phyloP scores from a whole-genome alignment of 2,113 vertebrate species.

The Neofelis nebulosa region DNA sequence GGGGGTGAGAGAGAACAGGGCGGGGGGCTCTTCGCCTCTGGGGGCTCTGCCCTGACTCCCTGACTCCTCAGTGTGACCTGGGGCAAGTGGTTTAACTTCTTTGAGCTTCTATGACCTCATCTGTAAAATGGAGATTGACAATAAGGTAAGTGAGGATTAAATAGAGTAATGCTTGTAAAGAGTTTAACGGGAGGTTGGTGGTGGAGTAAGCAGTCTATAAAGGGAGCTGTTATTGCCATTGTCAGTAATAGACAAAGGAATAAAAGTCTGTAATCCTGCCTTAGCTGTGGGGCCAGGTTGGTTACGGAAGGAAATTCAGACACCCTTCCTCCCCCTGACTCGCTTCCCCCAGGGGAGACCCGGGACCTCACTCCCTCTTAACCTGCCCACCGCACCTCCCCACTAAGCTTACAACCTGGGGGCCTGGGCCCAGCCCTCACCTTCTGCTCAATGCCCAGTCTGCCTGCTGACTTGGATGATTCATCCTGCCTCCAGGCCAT shows the following conservation, averaged over 20 bases:
- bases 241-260: background rate
- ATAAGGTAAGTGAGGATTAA: background rate
- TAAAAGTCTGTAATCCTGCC: background rate
- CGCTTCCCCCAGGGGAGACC: background rate
- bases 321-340: rapidly evolving
- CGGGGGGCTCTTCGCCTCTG: background rate
- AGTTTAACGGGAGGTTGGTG: background rate
- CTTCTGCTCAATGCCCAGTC: background rate
- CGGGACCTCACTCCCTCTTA: background rate
- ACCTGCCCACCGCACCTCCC: background rate
- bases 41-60: background rate
- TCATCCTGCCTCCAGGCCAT: constrained; percentile 3
- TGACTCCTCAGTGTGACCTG: background rate
- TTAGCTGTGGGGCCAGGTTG: background rate
- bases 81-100: background rate
- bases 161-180: background rate
- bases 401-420: background rate
- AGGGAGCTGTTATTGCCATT: rapidly evolving
- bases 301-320: background rate
- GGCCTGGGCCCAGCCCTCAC: background rate
- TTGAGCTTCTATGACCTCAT: background rate
- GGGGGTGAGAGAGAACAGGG: background rate
- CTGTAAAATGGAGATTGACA: background rate
- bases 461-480: background rate
- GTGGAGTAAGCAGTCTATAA: background rate